Base-by-base conservation (phyloP, 2,797 vertebrate genomes). In the Rhynchonycteris naso region DNA sequence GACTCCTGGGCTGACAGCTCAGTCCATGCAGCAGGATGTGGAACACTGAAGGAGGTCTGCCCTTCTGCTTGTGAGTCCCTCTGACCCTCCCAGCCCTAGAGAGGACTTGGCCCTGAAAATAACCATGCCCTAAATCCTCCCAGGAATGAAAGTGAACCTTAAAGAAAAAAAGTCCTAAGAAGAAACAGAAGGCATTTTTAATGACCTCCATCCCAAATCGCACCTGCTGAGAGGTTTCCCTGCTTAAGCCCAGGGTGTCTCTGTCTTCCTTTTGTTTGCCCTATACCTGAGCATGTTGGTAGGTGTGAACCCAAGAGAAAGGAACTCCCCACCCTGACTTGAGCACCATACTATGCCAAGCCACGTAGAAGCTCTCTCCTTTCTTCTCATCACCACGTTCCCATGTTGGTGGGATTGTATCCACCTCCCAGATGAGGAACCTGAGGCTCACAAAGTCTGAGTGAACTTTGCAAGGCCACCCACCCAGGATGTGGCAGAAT, bases 1-100 rank as follows among this genome's bases (percentile, higher is more conserved):
- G 96, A 95, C 95, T 98, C 94, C 93, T 96, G 96, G 98, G 97
- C 98, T 98, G 97, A 96, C 97, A 97, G 88, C 94, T 96, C 95
- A 95, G 93, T 89, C 75, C n/a, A 43, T 72, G 93, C 78, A 71
- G 71, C 65, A 15, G 93, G 75, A 95, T 79, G 43, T 80, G 65
- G 83, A 94, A 91, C 38, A 50, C 18, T 56, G 76, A 82, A 95
- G 80, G 80, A 88, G 52, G 43, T 61, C 65, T 94, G 76, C 38
- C 47, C 58, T 95, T 96, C 88, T 96, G 90, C 90, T 94, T 79
- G 66, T 88, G 52, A 85, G 56, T 35, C n/a, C 76, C 75, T 93
- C 82, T 95, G 95, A 97, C 95, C 88, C 96, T 95, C 66, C 18
- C 28, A 12, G 81, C 52, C 74, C 88, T 89, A 52, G 35, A 88